A percentile compares a stretch with the other conserved stretches of the same genome.
Conservation (phyloP, 2,888 invertebrate genomes). For the Pimpla rufipes region DNA sequence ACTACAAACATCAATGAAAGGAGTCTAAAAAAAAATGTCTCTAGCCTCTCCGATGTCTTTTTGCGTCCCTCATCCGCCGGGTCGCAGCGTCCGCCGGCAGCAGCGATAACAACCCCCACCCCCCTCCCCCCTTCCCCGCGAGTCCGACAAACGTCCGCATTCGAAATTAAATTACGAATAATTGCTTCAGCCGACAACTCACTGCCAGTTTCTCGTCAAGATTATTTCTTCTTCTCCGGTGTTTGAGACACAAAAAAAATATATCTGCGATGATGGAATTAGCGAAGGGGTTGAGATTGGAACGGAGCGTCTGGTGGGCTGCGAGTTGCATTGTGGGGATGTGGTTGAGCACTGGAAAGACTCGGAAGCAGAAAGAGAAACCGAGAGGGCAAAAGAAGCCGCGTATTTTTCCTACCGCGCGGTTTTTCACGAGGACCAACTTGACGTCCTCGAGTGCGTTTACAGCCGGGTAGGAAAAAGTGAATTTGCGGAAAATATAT, state of each 20-base stretch:
- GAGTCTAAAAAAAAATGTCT: neutral
- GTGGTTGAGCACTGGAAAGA: neutral
- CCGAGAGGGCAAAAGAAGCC: neutral
- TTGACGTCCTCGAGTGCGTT: neutral
- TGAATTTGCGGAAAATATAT: neutral
- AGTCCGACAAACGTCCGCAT: neutral
- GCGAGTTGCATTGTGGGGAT: neutral
- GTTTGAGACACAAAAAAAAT: neutral
- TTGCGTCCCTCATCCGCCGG: neutral
- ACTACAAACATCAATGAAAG: neutral
- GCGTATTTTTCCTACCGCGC: neutral
- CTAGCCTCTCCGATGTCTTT: neutral
- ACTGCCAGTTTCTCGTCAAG: constrained; percentile 7
- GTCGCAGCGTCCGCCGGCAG: neutral
- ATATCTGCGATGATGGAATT: constrained; percentile 10
- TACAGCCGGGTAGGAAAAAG: constrained; percentile 19
- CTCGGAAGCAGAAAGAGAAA: neutral
- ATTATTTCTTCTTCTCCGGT: neutral
- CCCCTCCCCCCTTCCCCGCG: neutral
- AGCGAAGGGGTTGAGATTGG: neutral
- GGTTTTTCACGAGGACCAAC: constrained; percentile 31
- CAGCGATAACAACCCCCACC: neutral
- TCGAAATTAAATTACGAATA: constrained; percentile 19
- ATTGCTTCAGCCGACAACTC: constrained; percentile 5
- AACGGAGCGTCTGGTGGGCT: neutral